These are phyloP conservation scores for Passer domesticus DNA, from an alignment of 2,113 vertebrate genomes.

Conservation along the genomic window DNA sequence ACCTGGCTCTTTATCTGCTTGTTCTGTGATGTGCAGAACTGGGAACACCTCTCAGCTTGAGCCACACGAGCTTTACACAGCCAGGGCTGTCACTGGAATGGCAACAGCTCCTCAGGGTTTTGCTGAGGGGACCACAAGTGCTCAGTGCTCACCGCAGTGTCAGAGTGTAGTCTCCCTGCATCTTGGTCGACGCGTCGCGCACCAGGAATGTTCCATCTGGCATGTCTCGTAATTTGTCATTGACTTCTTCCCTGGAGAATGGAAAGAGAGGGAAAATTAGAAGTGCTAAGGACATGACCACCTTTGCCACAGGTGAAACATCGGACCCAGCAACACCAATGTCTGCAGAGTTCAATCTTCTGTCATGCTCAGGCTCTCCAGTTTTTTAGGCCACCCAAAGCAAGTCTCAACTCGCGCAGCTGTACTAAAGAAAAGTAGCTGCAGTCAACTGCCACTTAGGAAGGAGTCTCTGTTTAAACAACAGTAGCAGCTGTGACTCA, in stretches of 20 bases:
- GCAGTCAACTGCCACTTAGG: not conserved
- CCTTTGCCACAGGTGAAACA: not conserved
- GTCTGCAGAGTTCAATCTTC: not conserved
- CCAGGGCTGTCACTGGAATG: not conserved
- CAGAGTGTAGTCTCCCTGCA: constrained; percentile 93
- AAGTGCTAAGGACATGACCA: not conserved
- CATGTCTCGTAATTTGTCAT: constrained; percentile 90
- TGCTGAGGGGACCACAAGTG: not conserved
- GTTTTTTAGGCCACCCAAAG: not conserved
- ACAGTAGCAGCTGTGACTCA: constrained; percentile 38
- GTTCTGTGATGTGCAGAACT: not conserved
- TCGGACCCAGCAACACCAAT: not conserved
- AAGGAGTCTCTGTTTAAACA: constrained; percentile 51
- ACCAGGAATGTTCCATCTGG: constrained; percentile 95
- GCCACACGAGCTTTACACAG: not conserved
- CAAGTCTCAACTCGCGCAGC: constrained; percentile 10
- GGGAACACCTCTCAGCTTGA: not conserved
- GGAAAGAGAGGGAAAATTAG: not conserved
- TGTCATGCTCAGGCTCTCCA: not conserved
- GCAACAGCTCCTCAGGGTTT: not conserved
- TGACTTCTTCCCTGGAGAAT: constrained; percentile 89
- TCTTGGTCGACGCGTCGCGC: constrained; percentile 92
- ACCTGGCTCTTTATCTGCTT: not conserved
- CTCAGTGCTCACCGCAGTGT: constrained; percentile 81
- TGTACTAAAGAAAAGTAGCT: constrained; percentile 18